These are phyloP conservation scores for Noctua comes DNA, from an alignment of 2,888 invertebrate species.

Conservation along the genomic window DNA sequence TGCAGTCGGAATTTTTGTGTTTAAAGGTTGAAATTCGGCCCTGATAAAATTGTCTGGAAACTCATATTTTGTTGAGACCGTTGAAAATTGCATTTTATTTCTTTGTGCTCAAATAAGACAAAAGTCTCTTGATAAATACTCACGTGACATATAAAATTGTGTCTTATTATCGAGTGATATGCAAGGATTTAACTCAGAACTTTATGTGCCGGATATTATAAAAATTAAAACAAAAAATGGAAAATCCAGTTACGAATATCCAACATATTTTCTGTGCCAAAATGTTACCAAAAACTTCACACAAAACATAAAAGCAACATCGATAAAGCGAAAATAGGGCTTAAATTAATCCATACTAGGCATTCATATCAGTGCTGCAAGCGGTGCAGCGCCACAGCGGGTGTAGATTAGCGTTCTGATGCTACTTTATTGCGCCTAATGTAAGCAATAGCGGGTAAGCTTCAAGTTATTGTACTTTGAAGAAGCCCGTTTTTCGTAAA, in stretches of 20 bases:
- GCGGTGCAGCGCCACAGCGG: constrained; percentile 64
- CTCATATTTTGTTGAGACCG: background rate
- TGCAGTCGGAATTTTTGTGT: background rate
- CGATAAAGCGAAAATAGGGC: constrained; percentile 69
- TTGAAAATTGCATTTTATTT: background rate
- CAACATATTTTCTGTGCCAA: background rate
- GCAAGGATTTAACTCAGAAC: background rate
- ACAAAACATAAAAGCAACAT: constrained; percentile 34
- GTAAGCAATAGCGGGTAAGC: constrained; percentile 68
- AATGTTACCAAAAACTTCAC: constrained; percentile 1
- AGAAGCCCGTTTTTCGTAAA: constrained; percentile 64
- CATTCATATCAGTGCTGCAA: constrained; percentile 72
- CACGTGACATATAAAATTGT: background rate
- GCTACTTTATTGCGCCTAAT: constrained; percentile 75
- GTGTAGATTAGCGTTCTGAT: constrained; percentile 74
- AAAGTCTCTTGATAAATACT: background rate
- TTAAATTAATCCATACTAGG: constrained; percentile 68
- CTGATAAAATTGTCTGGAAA: background rate
- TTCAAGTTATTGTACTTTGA: constrained; percentile 67
- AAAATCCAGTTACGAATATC: background rate
- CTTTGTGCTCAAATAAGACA: background rate
- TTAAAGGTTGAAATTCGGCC: no score
- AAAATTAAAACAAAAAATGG: background rate
- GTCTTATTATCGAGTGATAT: background rate
- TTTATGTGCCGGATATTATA: background rate